Percentiles rank a stretch among this genome's conserved stretches.
Evolutionary conservation across 2,888 invertebrate genomes (phyloP).

Genomic region (Chaetogeoica ovagalla): DNA sequence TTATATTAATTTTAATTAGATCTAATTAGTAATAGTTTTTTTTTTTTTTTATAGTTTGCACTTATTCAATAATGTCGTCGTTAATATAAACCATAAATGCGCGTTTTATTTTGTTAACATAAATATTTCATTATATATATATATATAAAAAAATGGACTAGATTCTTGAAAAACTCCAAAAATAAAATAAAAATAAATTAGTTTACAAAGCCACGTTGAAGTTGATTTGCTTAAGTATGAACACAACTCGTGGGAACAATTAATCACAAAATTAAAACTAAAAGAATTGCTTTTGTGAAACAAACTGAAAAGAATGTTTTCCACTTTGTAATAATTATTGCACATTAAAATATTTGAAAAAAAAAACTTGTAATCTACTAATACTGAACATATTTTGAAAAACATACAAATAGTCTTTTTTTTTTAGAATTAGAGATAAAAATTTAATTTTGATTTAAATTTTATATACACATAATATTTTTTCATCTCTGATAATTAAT

Average conservation of each 20-base stretch:
- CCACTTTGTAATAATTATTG: conserved; percentile 26
- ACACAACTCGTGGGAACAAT: conserved; percentile 43
- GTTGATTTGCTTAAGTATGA: conserved; percentile 40
- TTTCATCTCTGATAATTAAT: conserved; percentile 6
- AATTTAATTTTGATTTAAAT: conserved; percentile 8
- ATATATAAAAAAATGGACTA: conserved; percentile 45
- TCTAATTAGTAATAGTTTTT: conserved; percentile 29
- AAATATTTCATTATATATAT: conserved; percentile 18
- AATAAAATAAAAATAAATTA: conserved; percentile 25
- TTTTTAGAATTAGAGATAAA: background rate
- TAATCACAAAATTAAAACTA: conserved; percentile 27
- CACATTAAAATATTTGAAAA: conserved; percentile 3
- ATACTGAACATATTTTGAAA: conserved; percentile 35
- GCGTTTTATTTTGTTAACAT: conserved; percentile 14
- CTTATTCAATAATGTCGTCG: background rate
- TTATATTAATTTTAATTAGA: conserved; percentile 32
- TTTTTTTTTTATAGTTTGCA: conserved; percentile 9
- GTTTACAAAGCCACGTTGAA: conserved; percentile 40
- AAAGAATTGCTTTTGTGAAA: conserved; percentile 24
- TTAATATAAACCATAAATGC: conserved; percentile 9
- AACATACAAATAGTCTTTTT: background rate
- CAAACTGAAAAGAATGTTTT: conserved; percentile 13
- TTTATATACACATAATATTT: conserved; percentile 19
- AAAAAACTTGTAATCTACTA: conserved; percentile 8
- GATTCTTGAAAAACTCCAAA: conserved; percentile 34